Evolutionary conservation across 1,140 invertebrate genomes (phyloP), one percentile per base, ranked within the genome.

Genomic region (Drosophila equinoxialis): DNA sequence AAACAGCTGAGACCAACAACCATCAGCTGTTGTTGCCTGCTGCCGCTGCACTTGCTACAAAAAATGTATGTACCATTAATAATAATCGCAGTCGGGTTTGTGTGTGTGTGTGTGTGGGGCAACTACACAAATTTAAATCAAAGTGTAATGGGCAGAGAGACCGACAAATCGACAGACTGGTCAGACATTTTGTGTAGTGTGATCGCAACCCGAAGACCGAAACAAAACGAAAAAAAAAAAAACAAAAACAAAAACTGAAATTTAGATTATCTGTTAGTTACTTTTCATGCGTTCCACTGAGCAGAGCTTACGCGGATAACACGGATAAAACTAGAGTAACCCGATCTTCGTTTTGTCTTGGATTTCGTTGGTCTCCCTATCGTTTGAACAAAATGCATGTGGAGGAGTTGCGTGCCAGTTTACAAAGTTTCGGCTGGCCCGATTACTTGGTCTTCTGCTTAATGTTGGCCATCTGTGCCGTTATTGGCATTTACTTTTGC

Each of bases 401-500:
- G 6, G 92, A 94, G 8, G 93, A 94, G 74, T 92, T 96, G 33
- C 93, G 94, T 61, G 80, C 92, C 58, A 94, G 94, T 1, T 93
- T 95, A 81, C 94, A 95, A 82, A 93, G 93, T 68, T 96, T 97
- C 74, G 94, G 94, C 61, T 93, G 93, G 92, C 91, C 92, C 45
- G 96, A 97, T 91, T 97, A 97, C 86, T 68, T 93, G 0, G 94
- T 97, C 20, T 97, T 97, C 87, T 92, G 94, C 10, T 68, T 93
- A 0, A 97, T 97, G 96, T 90, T 97, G 51, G 74, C 94, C 3
- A 93, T 95, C 10, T 97, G 96, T 70, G 94, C 96, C 6, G 92
- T 93, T 0, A 95, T 98, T 45, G 97, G 97, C 0, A 80, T 97
- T 8, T 97, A 96, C 89, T 97, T 96, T 90, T 96, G 96, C 6